Evolutionary conservation across 2,113 vertebrate genomes (phyloP), one percentile per base, ranked within the genome.

Genomic region (Megaptera novaeangliae): DNA sequence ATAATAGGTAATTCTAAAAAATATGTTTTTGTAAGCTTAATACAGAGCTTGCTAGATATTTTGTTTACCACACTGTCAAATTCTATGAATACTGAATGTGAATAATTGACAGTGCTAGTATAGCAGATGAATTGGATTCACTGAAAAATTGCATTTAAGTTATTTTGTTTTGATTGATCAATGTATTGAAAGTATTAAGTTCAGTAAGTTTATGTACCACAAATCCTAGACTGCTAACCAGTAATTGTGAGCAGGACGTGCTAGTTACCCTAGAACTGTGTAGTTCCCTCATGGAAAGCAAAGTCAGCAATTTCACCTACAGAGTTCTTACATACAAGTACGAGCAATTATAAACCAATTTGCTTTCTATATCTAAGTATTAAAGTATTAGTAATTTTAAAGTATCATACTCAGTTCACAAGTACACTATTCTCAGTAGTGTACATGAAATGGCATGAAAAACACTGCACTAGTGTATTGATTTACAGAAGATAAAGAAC

Each of bases 301-400:
- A 85, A 55, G 12, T 46, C 63, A 91, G 64, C 52, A 52, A 8
- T 85, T 78, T 95, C 68, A 95, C n/a, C 36, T 25, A 34, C 10
- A 81, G 4, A 85, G 52, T 27, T 91, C 86, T 81, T 36, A 91
- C 59, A 75, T 75, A 3, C 29, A 84, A 63, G 41, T 57, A 86
- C 5, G 94, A 95, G 29, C 64, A 94, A 82, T n/a, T 75, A 75
- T 59, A 88, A 84, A 74, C 36, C 57, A 92, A 21, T 46, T 52
- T 91, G 29, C 21, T 66, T 82, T 78, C 36, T 78, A n/a, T 61
- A 49, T 3, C n/a, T 84, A 36, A 74, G 69, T 85, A 49, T 39
- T 55, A 91, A 94, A 92, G 46, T 34, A 90, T 41, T 25, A 97
- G 21, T 41, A 89, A 78, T 92, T 92, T n/a, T 39, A 36, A 92